A percentile compares a stretch with the other conserved stretches of the same genome.
Conservation (phyloP, 2,113 vertebrate species). For the Noturus placidus region DNA sequence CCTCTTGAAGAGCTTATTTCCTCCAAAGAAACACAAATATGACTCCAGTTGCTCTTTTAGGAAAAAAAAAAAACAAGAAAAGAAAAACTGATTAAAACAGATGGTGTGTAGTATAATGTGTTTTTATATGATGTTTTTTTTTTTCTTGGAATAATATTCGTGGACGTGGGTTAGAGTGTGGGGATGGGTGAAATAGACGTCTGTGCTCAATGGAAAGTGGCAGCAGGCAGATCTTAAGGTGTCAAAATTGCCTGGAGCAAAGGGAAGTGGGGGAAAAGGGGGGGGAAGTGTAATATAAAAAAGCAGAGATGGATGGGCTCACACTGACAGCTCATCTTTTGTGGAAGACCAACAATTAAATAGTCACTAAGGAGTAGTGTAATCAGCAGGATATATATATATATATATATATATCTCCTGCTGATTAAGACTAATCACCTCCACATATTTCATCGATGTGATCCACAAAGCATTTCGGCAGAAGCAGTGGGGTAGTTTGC, state of each 20-base stretch:
- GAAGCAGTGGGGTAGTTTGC: too few relatives aligned
- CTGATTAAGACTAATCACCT: too few relatives aligned
- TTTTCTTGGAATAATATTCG: not conserved
- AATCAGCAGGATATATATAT: not conserved
- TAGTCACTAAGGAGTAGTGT: not conserved
- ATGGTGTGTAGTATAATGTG: conserved; percentile 14
- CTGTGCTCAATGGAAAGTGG: conserved; percentile 68
- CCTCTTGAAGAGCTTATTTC: not conserved
- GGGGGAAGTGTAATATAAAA: not conserved
- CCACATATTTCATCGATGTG: too few relatives aligned
- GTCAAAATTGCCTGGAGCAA: conserved; percentile 90
- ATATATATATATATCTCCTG: too few relatives aligned
- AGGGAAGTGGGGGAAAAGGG: conserved; percentile 52
- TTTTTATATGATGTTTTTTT: conserved; percentile 14
- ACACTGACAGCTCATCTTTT: not conserved
- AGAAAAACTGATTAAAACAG: conserved; percentile 14
- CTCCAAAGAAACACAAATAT: not conserved
- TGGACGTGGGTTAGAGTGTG: not conserved
- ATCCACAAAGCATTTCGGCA: too few relatives aligned
- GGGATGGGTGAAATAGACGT: conserved; percentile 1
- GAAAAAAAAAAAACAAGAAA: not conserved
- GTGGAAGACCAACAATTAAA: not conserved
- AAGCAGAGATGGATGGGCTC: not conserved
- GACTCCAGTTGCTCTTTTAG: not conserved
- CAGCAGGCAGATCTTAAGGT: conserved; percentile 88